phyloP scores from a whole-genome alignment of 2,888 invertebrate species.

The Pherbina coryleti region DNA sequence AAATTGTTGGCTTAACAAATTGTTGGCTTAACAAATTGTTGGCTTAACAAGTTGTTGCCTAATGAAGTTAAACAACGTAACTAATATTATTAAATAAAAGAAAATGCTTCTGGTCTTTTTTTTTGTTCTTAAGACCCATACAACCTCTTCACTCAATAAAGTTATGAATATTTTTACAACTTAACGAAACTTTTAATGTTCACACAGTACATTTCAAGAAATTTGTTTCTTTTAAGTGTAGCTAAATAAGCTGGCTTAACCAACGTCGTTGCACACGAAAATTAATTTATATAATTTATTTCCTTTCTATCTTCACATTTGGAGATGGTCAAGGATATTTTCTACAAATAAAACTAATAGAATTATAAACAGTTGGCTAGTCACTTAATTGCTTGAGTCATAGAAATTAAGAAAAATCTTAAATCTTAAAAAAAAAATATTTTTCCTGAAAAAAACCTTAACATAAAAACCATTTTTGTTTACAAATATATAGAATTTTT shows the following conservation, averaged over 20 bases:
- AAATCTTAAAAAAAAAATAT: neutral
- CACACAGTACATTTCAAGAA: neutral
- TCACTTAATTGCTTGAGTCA: neutral
- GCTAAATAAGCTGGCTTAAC: too few species aligned
- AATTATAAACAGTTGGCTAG: neutral
- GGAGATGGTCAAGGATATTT: slow-evolving; percentile 19
- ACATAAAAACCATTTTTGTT: neutral
- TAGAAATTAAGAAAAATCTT: neutral
- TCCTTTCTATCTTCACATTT: neutral
- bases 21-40: neutral
- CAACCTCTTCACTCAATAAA: neutral
- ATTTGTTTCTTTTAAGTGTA: neutral
- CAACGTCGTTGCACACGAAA: too few species aligned
- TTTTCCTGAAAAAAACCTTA: neutral
- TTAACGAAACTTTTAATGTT: neutral
- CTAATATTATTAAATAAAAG: neutral
- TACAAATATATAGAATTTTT: too few species aligned
- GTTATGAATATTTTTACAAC: neutral
- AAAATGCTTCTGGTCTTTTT: neutral
- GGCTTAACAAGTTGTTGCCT: neutral
- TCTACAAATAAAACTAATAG: neutral
- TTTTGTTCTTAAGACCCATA: neutral
- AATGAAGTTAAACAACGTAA: neutral
- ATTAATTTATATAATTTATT: too few species aligned
- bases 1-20: neutral